phyloP scores from a whole-genome alignment of 2,797 vertebrate genomes.

The Lagodon rhomboides region DNA sequence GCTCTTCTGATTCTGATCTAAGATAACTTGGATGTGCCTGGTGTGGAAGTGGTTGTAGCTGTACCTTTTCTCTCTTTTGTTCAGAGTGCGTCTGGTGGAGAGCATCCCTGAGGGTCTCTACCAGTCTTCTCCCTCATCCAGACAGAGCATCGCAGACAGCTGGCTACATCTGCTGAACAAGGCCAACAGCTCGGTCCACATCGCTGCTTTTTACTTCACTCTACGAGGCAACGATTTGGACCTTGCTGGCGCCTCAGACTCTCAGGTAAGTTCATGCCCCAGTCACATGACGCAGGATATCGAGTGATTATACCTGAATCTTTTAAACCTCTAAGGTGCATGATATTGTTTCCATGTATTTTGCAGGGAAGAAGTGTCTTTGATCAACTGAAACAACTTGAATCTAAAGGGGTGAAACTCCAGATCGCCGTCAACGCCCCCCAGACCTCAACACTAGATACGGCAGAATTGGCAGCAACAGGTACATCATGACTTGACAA shows the following conservation, averaged over 20 bases:
- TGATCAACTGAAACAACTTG: slow-evolving; percentile 76
- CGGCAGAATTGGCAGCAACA: slow-evolving; percentile 71
- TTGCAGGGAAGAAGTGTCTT: slow-evolving; percentile 84
- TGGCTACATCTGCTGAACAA: slow-evolving; percentile 83
- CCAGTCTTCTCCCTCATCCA: slow-evolving; percentile 28
- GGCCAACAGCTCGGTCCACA: slow-evolving; percentile 82
- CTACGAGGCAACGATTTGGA: slow-evolving; percentile 67
- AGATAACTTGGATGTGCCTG: background rate
- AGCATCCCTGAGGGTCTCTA: slow-evolving; percentile 83
- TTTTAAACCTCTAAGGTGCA: background rate
- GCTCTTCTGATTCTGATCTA: background rate
- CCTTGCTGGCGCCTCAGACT: slow-evolving; percentile 55
- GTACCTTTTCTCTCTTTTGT: background rate
- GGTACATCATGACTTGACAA: slow-evolving; percentile 62
- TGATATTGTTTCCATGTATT: background rate
- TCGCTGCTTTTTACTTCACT: slow-evolving; percentile 87
- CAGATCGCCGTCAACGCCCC: slow-evolving; percentile 84
- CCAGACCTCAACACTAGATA: slow-evolving; percentile 76
- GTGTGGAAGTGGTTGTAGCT: background rate
- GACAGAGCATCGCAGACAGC: slow-evolving; percentile 77
- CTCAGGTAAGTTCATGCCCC: slow-evolving; percentile 56
- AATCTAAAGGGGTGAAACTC: slow-evolving; percentile 81
- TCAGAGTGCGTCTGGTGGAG: slow-evolving; percentile 85
- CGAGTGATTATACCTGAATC: too few relatives aligned
- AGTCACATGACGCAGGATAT: background rate